Conservation (phyloP, 1,140 invertebrate species). For the Lordiphosa mommai region DNA sequence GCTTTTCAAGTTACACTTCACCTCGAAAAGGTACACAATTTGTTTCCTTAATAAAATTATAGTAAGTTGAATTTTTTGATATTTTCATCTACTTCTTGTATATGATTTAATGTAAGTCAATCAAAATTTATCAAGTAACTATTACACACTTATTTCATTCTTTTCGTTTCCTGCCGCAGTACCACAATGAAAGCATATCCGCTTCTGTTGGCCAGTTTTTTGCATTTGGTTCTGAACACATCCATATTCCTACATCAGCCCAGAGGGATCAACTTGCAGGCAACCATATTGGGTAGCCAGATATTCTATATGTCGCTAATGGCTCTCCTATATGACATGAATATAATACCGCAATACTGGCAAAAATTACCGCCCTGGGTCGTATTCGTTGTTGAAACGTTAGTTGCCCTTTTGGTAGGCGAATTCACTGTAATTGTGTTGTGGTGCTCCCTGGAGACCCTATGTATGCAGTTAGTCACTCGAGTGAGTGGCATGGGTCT, state of each 20-base stretch:
- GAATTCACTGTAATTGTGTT: slow-evolving; percentile 1
- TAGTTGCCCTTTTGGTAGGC: background rate
- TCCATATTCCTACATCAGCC: slow-evolving; percentile 10
- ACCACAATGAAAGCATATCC: no score
- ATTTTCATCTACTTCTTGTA: no score
- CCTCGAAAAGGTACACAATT: no score
- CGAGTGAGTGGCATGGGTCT: no score
- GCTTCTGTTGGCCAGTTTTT: background rate
- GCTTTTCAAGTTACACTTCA: no score
- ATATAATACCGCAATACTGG: slow-evolving; percentile 1
- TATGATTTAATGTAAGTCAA: no score
- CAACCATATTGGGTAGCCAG: slow-evolving; percentile 9
- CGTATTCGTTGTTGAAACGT: slow-evolving; percentile 4
- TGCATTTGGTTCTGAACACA: slow-evolving; percentile 9
- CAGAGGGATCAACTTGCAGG: background rate
- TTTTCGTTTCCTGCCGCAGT: no score
- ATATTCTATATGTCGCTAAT: slow-evolving; percentile 22
- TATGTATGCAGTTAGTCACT: background rate
- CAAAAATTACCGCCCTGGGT: background rate
- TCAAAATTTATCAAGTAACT: no score
- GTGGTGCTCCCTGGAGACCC: slow-evolving; percentile 1
- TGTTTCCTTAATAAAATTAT: no score
- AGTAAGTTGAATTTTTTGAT: no score
- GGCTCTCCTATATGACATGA: background rate
- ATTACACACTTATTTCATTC: no score